Evolutionary conservation across 2,888 invertebrate genomes (phyloP), one percentile per base, ranked within the genome.

Genomic region (Cacoxenus indagator): DNA sequence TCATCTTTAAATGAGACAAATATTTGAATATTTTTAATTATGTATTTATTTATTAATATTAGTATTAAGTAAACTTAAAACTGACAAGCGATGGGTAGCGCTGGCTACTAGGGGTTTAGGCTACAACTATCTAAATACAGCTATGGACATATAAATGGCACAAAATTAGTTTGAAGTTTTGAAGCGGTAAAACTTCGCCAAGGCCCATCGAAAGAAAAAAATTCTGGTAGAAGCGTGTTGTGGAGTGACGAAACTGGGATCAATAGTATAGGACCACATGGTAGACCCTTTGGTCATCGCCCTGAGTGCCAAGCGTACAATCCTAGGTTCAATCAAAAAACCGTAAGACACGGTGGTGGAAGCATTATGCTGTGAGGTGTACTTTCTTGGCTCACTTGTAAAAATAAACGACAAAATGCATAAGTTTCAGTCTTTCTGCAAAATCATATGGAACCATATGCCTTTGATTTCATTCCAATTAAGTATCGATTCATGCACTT

Each of bases 171-270:
- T n/a, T n/a, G n/a, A n/a, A n/a, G n/a, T n/a, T n/a, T n/a, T n/a
- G n/a, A n/a, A n/a, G n/a, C n/a, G n/a, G n/a, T n/a, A n/a, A n/a
- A n/a, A n/a, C n/a, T n/a, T n/a, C n/a, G n/a, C n/a, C n/a, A n/a
- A n/a, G n/a, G n/a, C n/a, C n/a, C n/a, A n/a, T n/a, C n/a, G n/a
- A n/a, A n/a, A n/a, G n/a, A n/a, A n/a, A n/a, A n/a, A n/a, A 31
- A 9, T 0, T 31, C 9, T 31, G 5, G 31, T 5, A 31, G 9
- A 31, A 31, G 31, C 6, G 31, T 31, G 31, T 9, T 31, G 5
- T 31, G 31, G 31, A 31, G 31, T 9, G 31, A 31, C 9, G 31
- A 51, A 69, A 67, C 31, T 17, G 65, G 45, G 64, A 67, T 43
- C 55, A 43, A 51, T 51, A 57, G 31, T 37, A 51, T 51, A 9